These are phyloP conservation scores for Charina bottae DNA, from an alignment of 2,113 vertebrate species.

Conservation along the genomic window DNA sequence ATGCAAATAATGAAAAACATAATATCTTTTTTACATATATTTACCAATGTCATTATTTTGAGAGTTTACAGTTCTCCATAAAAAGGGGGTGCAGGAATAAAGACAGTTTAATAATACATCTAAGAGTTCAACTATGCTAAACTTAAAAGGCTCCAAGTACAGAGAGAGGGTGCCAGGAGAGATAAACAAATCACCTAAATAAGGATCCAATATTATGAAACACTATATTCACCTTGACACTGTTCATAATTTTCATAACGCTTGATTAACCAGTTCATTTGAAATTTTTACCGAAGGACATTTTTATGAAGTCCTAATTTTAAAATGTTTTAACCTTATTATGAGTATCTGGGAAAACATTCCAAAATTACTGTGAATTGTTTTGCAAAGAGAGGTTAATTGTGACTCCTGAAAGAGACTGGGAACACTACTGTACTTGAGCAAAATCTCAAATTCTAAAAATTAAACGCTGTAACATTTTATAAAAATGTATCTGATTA, in stretches of 20 bases:
- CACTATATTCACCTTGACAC: constrained; percentile 48
- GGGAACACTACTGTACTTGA: not conserved
- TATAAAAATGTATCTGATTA: not conserved
- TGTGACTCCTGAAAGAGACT: constrained; percentile 3
- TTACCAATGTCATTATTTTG: constrained; percentile 78
- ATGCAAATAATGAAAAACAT: constrained; percentile 48
- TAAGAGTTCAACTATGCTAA: constrained; percentile 45
- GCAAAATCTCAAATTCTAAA: not conserved
- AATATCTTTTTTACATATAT: constrained; percentile 68
- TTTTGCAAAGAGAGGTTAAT: no score
- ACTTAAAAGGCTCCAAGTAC: constrained; percentile 14
- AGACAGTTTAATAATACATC: constrained; percentile 61
- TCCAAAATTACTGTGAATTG: constrained; percentile 38
- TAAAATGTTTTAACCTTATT: constrained; percentile 33
- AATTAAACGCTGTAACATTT: not conserved
- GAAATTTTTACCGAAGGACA: constrained; percentile 38
- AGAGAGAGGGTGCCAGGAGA: not conserved
- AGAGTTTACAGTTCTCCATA: constrained; percentile 58
- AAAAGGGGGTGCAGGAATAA: constrained; percentile 49
- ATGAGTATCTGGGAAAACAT: constrained; percentile 41
- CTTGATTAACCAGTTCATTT: constrained; percentile 29
- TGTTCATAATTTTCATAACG: constrained; percentile 36
- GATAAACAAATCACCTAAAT: constrained; percentile 34
- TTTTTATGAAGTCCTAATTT: constrained; percentile 39
- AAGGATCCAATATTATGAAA: constrained; percentile 16